Evolutionary conservation across 2,888 invertebrate species (phyloP).

Genomic region (Hesperia comma): DNA sequence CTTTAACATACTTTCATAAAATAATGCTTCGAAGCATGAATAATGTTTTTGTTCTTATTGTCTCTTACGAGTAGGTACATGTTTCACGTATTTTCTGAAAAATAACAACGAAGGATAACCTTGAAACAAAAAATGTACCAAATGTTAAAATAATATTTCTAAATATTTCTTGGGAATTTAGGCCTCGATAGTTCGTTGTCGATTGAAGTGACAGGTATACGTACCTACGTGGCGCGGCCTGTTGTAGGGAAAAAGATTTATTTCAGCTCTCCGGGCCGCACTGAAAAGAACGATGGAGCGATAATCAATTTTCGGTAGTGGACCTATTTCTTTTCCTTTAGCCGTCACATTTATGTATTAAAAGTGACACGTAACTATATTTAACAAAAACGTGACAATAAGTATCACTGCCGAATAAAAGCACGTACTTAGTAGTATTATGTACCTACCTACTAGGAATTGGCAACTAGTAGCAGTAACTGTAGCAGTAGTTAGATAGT

Average conservation of each 20-base stretch:
- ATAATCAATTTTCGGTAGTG: constrained; percentile 30
- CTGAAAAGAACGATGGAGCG: constrained; percentile 41
- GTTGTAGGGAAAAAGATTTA: constrained; percentile 40
- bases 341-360: constrained; percentile 1
- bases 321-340: constrained; percentile 20
- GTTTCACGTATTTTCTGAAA: no score
- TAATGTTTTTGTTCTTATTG: no score
- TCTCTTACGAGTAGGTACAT: no score
- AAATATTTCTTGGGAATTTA: background rate
- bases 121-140: no score
- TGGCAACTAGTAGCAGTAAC: no score
- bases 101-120: no score
- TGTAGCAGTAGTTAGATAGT: no score
- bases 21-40: no score
- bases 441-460: no score
- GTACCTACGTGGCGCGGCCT: constrained; percentile 22
- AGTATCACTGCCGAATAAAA: background rate
- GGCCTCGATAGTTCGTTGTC: constrained; percentile 8
- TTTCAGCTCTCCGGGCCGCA: constrained; percentile 34
- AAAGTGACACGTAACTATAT: background rate
- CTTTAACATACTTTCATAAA: no score
- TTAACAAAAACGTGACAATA: background rate
- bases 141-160: background rate
- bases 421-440: no score
- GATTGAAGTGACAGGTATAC: constrained; percentile 9